Percentiles rank a stretch among this genome's conserved stretches.
These are phyloP conservation scores for Pleuronectes platessa DNA, from an alignment of 2,113 vertebrate species.

Conservation along the genomic window DNA sequence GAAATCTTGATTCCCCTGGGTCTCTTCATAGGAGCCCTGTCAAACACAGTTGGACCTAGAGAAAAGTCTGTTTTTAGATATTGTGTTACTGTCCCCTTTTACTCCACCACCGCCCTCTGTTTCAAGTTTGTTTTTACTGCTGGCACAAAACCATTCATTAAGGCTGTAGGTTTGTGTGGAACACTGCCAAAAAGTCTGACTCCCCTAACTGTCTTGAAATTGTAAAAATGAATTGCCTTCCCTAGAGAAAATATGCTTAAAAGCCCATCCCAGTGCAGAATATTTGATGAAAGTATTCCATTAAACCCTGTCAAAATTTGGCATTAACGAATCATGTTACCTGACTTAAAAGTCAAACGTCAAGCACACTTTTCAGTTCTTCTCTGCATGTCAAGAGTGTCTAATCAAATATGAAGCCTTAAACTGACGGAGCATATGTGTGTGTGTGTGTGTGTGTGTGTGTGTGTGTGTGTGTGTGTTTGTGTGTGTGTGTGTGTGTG, in stretches of 20 bases:
- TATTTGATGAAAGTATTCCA: conserved; percentile 58
- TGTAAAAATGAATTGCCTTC: conserved; percentile 65
- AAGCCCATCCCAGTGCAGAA: conserved; percentile 29
- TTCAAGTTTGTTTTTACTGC: conserved; percentile 56
- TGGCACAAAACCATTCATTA: conserved; percentile 55
- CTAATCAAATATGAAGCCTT: conserved; percentile 56
- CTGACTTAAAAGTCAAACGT: conserved; percentile 51
- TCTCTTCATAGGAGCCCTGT: conserved; percentile 51
- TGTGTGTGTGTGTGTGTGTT: background rate
- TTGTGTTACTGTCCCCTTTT: conserved; percentile 63
- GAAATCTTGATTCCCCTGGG: conserved; percentile 44
- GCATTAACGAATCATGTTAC: conserved; percentile 58
- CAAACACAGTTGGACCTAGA: conserved; percentile 50
- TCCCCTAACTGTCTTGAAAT: conserved; percentile 56
- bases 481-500: too few relatives aligned
- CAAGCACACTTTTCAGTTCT: conserved; percentile 32
- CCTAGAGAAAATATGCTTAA: conserved; percentile 44
- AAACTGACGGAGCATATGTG: conserved; percentile 19
- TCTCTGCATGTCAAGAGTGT: conserved; percentile 35
- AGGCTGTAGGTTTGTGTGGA: conserved; percentile 49
- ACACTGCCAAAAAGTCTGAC: conserved; percentile 51
- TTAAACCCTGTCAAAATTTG: conserved; percentile 52
- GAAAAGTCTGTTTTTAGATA: conserved; percentile 52
- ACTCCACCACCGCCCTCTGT: conserved; percentile 22
- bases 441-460: conserved; percentile 4